A percentile compares a stretch with the other conserved stretches of the same genome.
phyloP scores from a whole-genome alignment of 2,797 vertebrate species.

The Periparus ater region DNA sequence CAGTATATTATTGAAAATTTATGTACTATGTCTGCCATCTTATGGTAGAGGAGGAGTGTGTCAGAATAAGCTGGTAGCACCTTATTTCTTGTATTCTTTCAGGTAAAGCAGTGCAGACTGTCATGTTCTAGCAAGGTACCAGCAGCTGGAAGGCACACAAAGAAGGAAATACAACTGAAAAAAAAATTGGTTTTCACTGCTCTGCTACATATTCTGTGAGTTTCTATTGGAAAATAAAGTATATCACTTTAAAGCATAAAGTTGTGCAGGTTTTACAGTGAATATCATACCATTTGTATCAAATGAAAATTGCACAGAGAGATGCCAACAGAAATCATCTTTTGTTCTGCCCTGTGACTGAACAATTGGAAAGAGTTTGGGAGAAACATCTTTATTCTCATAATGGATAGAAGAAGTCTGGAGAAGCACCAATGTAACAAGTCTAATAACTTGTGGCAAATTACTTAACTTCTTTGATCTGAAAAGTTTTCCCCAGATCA shows the following conservation, averaged over 20 bases:
- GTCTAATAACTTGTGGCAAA: background rate
- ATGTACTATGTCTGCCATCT: slow-evolving; percentile 8
- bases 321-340: background rate
- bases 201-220: background rate
- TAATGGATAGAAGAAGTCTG: background rate
- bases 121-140: background rate
- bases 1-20: background rate
- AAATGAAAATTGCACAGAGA: background rate
- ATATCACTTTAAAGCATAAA: background rate
- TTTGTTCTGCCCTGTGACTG: background rate
- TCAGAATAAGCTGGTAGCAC: background rate
- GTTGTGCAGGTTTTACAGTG: background rate
- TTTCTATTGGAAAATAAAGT: background rate
- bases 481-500: background rate
- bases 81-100: background rate
- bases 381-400: background rate
- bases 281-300: background rate
- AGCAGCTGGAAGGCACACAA: background rate
- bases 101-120: background rate
- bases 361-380: background rate
- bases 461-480: background rate
- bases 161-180: background rate
- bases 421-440: background rate
- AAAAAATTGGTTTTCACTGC: background rate
- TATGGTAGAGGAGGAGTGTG: background rate